Base-by-base conservation (phyloP, 2,113 vertebrate species). In the Acanthisitta chloris region DNA sequence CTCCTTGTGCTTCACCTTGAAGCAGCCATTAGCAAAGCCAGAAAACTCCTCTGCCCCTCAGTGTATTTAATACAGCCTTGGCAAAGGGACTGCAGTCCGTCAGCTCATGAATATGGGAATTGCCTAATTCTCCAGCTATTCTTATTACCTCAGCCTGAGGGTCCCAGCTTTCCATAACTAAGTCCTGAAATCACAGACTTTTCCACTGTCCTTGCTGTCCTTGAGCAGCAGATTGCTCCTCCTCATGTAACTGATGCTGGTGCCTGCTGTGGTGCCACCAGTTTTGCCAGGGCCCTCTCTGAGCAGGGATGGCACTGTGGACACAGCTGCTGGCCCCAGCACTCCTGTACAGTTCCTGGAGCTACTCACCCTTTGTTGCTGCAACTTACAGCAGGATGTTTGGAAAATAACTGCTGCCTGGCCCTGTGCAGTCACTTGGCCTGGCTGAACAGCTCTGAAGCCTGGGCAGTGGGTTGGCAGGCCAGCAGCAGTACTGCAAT, bases 1-100 rank as follows among this genome's bases (percentile, higher is more conserved):
- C 64, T 31, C 88, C 80, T 97, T 94, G 76, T 93, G 36, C 31
- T 92, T 97, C 96, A 96, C 94, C 96, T 96, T 97, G 92, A 94
- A 94, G 72, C 88, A 96, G 94, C 91, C 92, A 88, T 92, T 84
- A 78, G 69, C 59, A 82, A 90, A 86, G 46, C 64, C 64, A 83
- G 94, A 83, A 65, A 66, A 86, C 49, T 74, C 81, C 58, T 91
- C 81, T 95, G 83, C 76, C 73, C 88, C 84, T 86, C 54, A 49
- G 81, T 64, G 69, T 80, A 89, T 95, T 88, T 42, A 59, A 90
- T 38, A 67, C 34, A 86, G 84, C 58, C 70, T 92, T 87, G 91
- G 77, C 93, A 96, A 90, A 93, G 59, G 48, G 69, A 92, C 64
- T 82, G 69, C 76, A 92, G 74, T 57, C 79, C 90, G 76, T 94